Evolutionary conservation across 2,113 vertebrate species (phyloP), one percentile per base, ranked within the genome.

Genomic region (Leucosticte australis): DNA sequence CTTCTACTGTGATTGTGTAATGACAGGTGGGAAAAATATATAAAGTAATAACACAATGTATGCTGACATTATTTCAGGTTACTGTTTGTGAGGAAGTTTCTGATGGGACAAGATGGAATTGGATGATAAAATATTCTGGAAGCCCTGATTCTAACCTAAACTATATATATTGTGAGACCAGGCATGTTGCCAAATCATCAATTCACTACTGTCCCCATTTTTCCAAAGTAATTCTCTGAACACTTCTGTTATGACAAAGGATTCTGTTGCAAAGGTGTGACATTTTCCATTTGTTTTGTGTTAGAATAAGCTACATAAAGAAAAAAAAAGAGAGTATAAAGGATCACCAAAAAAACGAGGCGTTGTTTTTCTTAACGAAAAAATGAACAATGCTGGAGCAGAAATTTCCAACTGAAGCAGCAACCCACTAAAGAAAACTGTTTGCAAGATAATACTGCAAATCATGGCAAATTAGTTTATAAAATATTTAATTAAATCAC

Each of bases 401-500:
- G 27, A 83, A 53, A 30, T 82, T 94, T 81, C 31, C 47, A 94
- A 37, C 21, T 83, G 62, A 47, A 87, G 76, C 82, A 78, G 23
- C 30, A 75, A 53, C 14, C 33, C 84, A 94, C 11, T 74, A 50
- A 90, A 96, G 59, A 87, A 76, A 95, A 69, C 87, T 74, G 15
- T 53, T 69, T 94, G 46, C 23, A 30, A 35, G 70, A 93, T 94
- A 81, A 82, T 96, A 97, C 76, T 81, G 71, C 50, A 84, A 94
- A 96, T 89, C 39, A 59, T 55, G 33, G 39, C 28, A 97, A 96
- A 96, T 89, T 96, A 94, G 14, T 77, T 97, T 96, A n/a, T 82
- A 91, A 95, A 96, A 85, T 84, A 56, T 91, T 68, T 96, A 97
- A 85, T 93, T 77, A 87, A 94, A 97, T 97, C 89, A 96, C 73